Evolutionary conservation across 2,797 vertebrate species (phyloP).

Genomic region (Lutjanus campechanus): DNA sequence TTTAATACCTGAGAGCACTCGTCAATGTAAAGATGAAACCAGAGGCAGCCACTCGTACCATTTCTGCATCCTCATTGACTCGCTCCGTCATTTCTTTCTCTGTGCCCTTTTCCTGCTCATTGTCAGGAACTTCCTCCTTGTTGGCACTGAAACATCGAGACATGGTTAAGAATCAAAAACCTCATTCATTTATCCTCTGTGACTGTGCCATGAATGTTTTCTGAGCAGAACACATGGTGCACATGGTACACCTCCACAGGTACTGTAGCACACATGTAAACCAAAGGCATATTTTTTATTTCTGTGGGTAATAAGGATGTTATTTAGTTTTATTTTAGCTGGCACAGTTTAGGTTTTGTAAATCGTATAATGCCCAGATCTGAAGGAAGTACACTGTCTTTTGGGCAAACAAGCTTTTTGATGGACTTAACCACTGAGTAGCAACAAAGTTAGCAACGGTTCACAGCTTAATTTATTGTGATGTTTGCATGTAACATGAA

Average conservation of each 20-base stretch:
- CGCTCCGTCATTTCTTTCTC: conserved; percentile 86
- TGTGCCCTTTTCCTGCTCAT: conserved; percentile 88
- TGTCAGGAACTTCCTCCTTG: conserved; percentile 92
- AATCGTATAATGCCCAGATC: conserved; percentile 4
- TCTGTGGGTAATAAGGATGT: conserved; percentile 12
- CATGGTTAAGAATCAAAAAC: conserved; percentile 3
- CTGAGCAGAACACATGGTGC: conserved; percentile 5
- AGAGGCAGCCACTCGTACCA: conserved; percentile 77
- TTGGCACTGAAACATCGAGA: conserved; percentile 84
- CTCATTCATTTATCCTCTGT: not conserved
- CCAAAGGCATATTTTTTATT: not conserved
- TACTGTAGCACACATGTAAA: conserved; percentile 3
- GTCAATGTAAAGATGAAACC: not conserved
- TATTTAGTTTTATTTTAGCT: not conserved
- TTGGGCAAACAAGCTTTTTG: conserved; percentile 50
- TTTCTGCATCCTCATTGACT: conserved; percentile 88
- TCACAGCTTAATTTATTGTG: not conserved
- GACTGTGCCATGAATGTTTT: not conserved
- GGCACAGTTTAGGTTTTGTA: not conserved
- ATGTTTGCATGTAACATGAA: not conserved
- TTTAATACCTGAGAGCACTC: not conserved
- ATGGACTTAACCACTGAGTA: not conserved
- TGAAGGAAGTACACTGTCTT: conserved; percentile 37
- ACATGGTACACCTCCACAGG: conserved; percentile 6
- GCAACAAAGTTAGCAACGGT: not conserved